Evolutionary conservation across 1,140 invertebrate genomes (phyloP), one percentile per base, ranked within the genome.

Genomic region (Vollenhovia emeryi): DNA sequence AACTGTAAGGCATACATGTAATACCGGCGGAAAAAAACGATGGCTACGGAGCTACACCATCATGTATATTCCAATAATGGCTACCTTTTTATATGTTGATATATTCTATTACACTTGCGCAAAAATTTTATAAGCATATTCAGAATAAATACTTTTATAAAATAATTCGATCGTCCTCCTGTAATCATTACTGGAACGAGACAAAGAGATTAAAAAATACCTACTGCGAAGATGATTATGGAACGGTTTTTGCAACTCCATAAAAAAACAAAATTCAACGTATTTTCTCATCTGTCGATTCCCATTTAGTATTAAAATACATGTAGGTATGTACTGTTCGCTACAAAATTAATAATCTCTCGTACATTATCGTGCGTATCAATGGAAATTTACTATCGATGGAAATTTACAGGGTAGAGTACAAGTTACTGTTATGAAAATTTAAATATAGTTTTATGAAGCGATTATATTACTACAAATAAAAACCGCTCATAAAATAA

Each of bases 61-160:
- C 85, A 87, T 60, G 68, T 84, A 80, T 82, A 76, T 83, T 86
- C 78, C 75, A 84, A 84, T 50, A 86, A 24, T 74, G 83, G 43
- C 89, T 73, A 88, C 86, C 76, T 87, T 79, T 52, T 88, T 78
- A 85, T 88, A 88, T 69, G 69, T 85, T 69, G 84, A 52, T 89
- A 88, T 75, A 80, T 91, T 85, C 79, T 91, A 87, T 73, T 73
- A 91, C 76, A 18, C 86, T 88, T 85, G 84, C n/a, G n/a, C 90
- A 86, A 91, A 91, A 88, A 86, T 90, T 92, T 92, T 93, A 88
- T 92, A 92, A 52, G 71, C 89, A 76, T 88, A 90, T 90, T 85
- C 85, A 91, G 74, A 91, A 93, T 92, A 93, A 92, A 93, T 73
- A 90, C 78, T 91, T 91, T 78, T 80, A 85, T 69, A 85, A 82